These are phyloP conservation scores for Mythimna loreyi DNA, from an alignment of 2,888 invertebrate species.

Conservation along the genomic window DNA sequence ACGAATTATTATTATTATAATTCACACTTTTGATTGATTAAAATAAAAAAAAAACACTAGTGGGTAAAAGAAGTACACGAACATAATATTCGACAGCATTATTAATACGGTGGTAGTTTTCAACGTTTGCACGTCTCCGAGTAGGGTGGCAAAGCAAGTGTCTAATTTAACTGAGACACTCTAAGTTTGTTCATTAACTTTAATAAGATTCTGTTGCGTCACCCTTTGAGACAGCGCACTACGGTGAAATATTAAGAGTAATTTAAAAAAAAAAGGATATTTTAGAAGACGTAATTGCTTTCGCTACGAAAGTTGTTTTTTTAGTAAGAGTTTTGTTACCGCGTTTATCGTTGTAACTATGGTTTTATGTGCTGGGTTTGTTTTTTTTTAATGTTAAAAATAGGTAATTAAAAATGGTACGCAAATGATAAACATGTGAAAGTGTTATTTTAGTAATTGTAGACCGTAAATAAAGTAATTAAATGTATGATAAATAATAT, in stretches of 20 bases:
- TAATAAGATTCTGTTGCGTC: conserved; percentile 85
- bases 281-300: conserved; percentile 60
- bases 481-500: not conserved
- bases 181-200: conserved; percentile 88
- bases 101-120: conserved; percentile 60
- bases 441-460: conserved; percentile 18
- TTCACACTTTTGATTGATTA: too few species aligned
- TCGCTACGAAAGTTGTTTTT: conserved; percentile 29
- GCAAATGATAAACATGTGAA: not conserved
- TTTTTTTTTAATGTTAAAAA: conserved; percentile 6
- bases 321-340: conserved; percentile 34
- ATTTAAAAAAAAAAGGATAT: conserved; percentile 56
- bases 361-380: conserved; percentile 28
- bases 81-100: conserved; percentile 60
- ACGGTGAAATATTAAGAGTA: conserved; percentile 78
- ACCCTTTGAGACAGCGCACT: conserved; percentile 80
- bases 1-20: too few species aligned
- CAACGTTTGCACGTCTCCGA: conserved; percentile 29
- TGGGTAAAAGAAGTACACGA: conserved; percentile 50
- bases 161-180: conserved; percentile 81
- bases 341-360: conserved; percentile 17
- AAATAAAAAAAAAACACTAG: too few species aligned
- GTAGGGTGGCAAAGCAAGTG: conserved; percentile 73
- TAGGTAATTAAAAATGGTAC: not conserved
- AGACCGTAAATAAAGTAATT: not conserved